Evolutionary conservation across 2,888 invertebrate genomes (phyloP).

Genomic region (Panzeria rudis): DNA sequence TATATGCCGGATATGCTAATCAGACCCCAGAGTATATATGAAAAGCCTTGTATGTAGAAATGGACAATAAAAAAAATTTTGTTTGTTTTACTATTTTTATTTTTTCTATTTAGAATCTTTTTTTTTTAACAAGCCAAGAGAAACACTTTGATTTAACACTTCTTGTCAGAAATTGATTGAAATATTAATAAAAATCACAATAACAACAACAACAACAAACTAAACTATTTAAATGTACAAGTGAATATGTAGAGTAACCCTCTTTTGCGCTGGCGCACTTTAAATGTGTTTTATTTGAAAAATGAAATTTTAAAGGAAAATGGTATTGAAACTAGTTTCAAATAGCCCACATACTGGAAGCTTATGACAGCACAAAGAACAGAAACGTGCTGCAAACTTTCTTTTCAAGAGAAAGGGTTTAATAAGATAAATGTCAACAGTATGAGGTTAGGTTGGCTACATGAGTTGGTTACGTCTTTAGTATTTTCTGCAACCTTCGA

Average conservation of each 20-base stretch:
- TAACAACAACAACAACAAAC: neutral
- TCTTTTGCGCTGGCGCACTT: slow-evolving; percentile 60
- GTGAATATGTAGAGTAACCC: slow-evolving; percentile 30
- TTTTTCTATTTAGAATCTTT: slow-evolving; percentile 45
- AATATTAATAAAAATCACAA: slow-evolving; percentile 64
- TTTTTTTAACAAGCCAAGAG: slow-evolving; percentile 30
- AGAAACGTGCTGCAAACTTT: slow-evolving; percentile 10
- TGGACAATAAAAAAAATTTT: slow-evolving; percentile 61
- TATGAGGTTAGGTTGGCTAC: too few species aligned
- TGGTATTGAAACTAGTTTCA: slow-evolving; percentile 29
- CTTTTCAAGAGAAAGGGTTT: neutral
- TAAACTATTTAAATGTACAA: neutral
- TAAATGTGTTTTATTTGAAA: slow-evolving; percentile 37
- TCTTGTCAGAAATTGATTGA: slow-evolving; percentile 83
- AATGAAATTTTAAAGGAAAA: slow-evolving; percentile 29
- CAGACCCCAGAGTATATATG: slow-evolving; percentile 66
- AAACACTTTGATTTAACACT: slow-evolving; percentile 82
- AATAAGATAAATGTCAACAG: too few species aligned
- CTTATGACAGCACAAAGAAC: neutral
- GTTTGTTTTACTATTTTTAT: slow-evolving; percentile 10
- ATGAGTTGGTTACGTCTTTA: too few species aligned
- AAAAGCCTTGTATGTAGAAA: slow-evolving; percentile 37
- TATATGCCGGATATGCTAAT: slow-evolving; percentile 72
- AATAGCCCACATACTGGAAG: slow-evolving; percentile 60
- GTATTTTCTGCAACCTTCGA: too few species aligned